Evolutionary conservation across 2,888 invertebrate species (phyloP), one percentile per base, ranked within the genome.

Genomic region (Hypolimnas misippus): DNA sequence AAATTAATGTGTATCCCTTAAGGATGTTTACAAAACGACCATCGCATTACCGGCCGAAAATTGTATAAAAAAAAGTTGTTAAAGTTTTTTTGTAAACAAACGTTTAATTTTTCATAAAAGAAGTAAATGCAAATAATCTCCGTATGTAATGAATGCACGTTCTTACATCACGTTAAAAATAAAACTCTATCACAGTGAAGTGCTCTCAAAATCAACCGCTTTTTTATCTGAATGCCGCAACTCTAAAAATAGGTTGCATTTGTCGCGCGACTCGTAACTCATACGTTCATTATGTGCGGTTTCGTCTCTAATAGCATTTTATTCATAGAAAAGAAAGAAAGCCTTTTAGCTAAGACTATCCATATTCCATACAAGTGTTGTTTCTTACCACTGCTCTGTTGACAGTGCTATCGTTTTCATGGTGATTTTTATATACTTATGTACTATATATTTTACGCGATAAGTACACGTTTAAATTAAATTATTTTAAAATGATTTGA

Each of bases 161-260:
- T 33, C 49, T 54, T 56, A 46, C 29, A 40, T 60, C 31, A 33
- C 31, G 29, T 42, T 55, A 49, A 33, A 44, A 54, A 40, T 50
- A 54, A 58, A 54, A 49, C 35, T 25, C 19, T 58, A 58, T 58
- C 49, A 55, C 44, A 50, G 21, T 46, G 52, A 60, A 63, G 46
- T 35, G 46, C 17, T 55, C 56, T 63, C 56, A 52, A 63, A 60
- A 55, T 63, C 60, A 56, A 55, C 46, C 17, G 63, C 60, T 60
- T 63, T n/a, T 63, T 63, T 63, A 59, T 60, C 17, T 33, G 54
- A 52, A 50, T 51, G 51, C 51, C 55, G 63, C 63, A 51, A 51
- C 29, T 33, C 63, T 63, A 60, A 52, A 60, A 63, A 63, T 63
- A 63, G 46, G 59, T 60, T 55, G 56, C 60, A 60, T 63, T 55